These are phyloP conservation scores for Cervus canadensis DNA, from an alignment of 2,113 vertebrate genomes.

Conservation along the genomic window DNA sequence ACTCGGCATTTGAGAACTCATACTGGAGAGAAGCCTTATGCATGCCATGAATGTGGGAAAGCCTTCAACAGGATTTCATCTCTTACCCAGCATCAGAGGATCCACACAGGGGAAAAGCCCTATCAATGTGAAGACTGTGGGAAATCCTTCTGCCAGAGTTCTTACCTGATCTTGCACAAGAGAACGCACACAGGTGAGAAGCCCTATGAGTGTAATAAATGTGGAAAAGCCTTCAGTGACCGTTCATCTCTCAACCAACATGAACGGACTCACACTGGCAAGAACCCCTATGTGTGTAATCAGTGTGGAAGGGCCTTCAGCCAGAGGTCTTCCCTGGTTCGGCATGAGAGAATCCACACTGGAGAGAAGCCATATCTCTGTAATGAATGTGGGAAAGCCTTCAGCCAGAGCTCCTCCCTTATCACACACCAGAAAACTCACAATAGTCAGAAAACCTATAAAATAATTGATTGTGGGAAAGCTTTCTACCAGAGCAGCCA, in stretches of 20 bases:
- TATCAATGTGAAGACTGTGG: slow-evolving; percentile 44
- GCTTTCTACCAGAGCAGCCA: not conserved
- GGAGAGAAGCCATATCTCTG: slow-evolving; percentile 23
- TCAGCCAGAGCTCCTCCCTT: slow-evolving; percentile 31
- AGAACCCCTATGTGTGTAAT: slow-evolving; percentile 34
- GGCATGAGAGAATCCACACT: slow-evolving; percentile 35
- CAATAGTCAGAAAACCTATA: not conserved
- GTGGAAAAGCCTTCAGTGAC: slow-evolving; percentile 49
- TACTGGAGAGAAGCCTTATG: slow-evolving; percentile 18
- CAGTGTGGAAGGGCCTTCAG: slow-evolving; percentile 54
- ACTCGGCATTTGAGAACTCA: slow-evolving; percentile 24
- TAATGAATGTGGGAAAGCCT: not conserved
- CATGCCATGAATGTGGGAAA: not conserved
- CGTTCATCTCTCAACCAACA: slow-evolving; percentile 43
- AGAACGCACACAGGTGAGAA: not conserved
- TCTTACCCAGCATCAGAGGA: slow-evolving; percentile 31
- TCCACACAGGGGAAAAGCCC: slow-evolving; percentile 25
- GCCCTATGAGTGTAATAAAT: slow-evolving; percentile 29
- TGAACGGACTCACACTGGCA: slow-evolving; percentile 3
- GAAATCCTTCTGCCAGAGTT: slow-evolving; percentile 46
- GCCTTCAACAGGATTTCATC: slow-evolving; percentile 32
- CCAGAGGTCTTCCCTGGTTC: slow-evolving; percentile 5
- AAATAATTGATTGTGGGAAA: slow-evolving; percentile 11
- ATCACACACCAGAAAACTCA: slow-evolving; percentile 40
- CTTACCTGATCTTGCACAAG: slow-evolving; percentile 26